phyloP scores from a whole-genome alignment of 2,888 invertebrate genomes.

The Ametastegia equiseti region DNA sequence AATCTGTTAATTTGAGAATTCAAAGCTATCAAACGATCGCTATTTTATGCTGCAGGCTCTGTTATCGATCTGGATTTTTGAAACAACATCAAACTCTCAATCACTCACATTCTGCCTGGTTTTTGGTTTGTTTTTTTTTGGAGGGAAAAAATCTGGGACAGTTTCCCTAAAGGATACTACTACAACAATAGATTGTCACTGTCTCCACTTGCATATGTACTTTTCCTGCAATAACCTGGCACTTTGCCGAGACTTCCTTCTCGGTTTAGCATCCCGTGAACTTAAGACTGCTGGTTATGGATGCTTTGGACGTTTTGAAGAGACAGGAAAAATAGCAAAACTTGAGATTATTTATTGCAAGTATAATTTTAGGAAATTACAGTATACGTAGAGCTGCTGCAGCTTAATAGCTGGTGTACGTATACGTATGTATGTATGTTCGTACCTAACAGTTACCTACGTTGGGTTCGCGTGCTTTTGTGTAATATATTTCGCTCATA shows the following conservation, averaged over 20 bases:
- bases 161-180: background rate
- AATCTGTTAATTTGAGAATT: background rate
- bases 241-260: background rate
- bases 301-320: background rate
- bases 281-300: background rate
- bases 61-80: background rate
- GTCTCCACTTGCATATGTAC: background rate
- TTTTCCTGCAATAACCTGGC: background rate
- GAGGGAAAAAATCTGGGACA: background rate
- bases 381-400: background rate
- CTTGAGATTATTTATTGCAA: constrained; percentile 15
- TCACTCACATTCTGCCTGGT: background rate
- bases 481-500: constrained; percentile 17
- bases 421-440: no score
- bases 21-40: background rate
- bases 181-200: background rate
- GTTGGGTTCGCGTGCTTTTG: background rate
- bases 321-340: background rate
- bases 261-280: background rate
- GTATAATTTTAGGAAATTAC: constrained; percentile 22
- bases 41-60: background rate
- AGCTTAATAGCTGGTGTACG: background rate
- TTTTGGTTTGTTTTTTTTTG: background rate
- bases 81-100: background rate
- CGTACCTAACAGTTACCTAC: background rate